Evolutionary conservation across 2,888 invertebrate species (phyloP).

Genomic region (Cepaea hortensis): DNA sequence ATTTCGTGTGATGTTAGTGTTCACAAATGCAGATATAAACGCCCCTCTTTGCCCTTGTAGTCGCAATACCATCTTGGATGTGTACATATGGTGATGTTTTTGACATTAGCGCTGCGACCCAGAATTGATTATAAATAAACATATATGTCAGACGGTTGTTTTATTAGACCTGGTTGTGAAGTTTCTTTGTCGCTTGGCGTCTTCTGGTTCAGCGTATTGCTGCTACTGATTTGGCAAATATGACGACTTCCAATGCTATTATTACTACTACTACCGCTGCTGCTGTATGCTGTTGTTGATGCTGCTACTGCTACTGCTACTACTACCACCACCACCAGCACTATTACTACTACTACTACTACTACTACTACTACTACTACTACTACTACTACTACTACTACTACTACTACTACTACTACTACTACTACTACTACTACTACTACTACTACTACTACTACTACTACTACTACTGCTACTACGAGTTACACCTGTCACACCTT

Average conservation of each 20-base stretch:
- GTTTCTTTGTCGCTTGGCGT: background rate
- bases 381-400: conserved; percentile 12
- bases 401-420: conserved; percentile 43
- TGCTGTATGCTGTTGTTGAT: no score
- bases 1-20: background rate
- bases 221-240: no score
- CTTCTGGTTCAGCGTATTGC: background rate
- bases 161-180: no score
- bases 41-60: background rate
- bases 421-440: conserved; percentile 3
- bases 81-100: background rate
- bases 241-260: no score
- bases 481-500: background rate
- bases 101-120: no score
- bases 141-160: no score
- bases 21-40: background rate
- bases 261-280: no score
- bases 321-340: no score
- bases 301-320: no score
- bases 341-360: no score
- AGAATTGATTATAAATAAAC: no score
- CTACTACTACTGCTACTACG: background rate
- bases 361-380: conserved; percentile 12
- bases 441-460: conserved; percentile 32
- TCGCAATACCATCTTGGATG: background rate